Base-by-base conservation (phyloP, 2,113 vertebrate species). In the Athene noctua region DNA sequence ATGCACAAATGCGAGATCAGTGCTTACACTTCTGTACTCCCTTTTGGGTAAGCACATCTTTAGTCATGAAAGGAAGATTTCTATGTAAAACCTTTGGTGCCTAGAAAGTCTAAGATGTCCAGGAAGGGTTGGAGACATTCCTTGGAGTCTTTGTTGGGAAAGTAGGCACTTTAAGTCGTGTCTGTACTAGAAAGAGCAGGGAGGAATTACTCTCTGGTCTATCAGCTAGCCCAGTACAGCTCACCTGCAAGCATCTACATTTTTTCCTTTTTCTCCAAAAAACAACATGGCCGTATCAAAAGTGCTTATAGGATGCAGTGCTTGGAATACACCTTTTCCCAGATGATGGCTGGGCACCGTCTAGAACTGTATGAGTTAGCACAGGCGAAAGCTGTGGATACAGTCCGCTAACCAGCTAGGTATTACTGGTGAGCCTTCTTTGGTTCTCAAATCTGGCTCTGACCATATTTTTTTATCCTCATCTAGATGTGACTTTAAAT, bases 251-350 rank as follows among this genome's bases (percentile, higher is more conserved):
- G 67, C 6, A 32, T 6, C 3, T 29, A 22, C 17, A 9, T n/a
- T 1, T 66, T 59, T 70, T 30, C 6, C 5, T 46, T 78, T 80
- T 68, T 51, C 44, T 68, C 13, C 8, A 44, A 52, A 59, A 62
- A 36, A 22, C 6, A 32, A 2, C 11, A 62, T 32, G 13, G 19
- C 15, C 16, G 13, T 38, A 70, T 51, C 11, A 71, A 70, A 94
- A 65, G 13, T 65, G 7, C 6, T 67, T 49, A 34, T 15, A 49
- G 16, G 14, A 1, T 52, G 8, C 0, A 2, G 23, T 61, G 26
- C 8, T 65, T 74, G 38, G 15, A 47, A 74, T 25, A n/a, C 3
- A 4, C 3, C 3, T 71, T 88, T 92, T 62, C 34, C 34, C 10
- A 75, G 27, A 27, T 1, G 6, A 26, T 23, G 20, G 2, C 34